These are phyloP conservation scores for Caprella mutica DNA, from an alignment of 2,888 invertebrate genomes.

Conservation along the genomic window DNA sequence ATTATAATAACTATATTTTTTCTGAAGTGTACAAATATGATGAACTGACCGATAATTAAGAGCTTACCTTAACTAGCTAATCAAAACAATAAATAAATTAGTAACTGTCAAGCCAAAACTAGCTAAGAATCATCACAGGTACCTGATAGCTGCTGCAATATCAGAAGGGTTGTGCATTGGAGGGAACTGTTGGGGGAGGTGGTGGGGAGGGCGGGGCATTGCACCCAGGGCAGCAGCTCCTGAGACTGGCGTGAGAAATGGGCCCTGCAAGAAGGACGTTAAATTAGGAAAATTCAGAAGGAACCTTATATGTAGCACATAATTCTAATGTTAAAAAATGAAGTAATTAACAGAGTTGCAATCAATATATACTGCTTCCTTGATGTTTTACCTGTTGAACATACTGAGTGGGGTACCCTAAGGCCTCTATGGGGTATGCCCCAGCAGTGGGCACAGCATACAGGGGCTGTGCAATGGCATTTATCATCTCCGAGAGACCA, in stretches of 20 bases:
- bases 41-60: no score
- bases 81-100: neutral
- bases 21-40: no score
- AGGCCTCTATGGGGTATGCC: slow-evolving; percentile 22
- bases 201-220: neutral
- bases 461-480: slow-evolving; percentile 33
- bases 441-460: slow-evolving; percentile 29
- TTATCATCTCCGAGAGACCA: slow-evolving; percentile 32
- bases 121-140: neutral
- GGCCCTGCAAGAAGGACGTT: neutral
- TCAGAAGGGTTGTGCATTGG: neutral
- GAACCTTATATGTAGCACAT: no score
- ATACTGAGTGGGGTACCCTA: slow-evolving; percentile 27
- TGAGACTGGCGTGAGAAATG: slow-evolving; percentile 1
- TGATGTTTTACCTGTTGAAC: slow-evolving; percentile 1
- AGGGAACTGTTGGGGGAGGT: neutral
- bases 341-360: neutral
- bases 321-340: neutral
- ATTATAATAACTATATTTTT: no score
- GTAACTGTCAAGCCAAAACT: neutral
- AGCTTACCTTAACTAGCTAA: no score
- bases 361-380: neutral
- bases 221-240: slow-evolving; percentile 3
- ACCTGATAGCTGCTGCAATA: neutral
- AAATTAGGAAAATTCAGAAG: neutral